Evolutionary conservation across 2,797 vertebrate species (phyloP).

Genomic region (Rhodeus uyekii): DNA sequence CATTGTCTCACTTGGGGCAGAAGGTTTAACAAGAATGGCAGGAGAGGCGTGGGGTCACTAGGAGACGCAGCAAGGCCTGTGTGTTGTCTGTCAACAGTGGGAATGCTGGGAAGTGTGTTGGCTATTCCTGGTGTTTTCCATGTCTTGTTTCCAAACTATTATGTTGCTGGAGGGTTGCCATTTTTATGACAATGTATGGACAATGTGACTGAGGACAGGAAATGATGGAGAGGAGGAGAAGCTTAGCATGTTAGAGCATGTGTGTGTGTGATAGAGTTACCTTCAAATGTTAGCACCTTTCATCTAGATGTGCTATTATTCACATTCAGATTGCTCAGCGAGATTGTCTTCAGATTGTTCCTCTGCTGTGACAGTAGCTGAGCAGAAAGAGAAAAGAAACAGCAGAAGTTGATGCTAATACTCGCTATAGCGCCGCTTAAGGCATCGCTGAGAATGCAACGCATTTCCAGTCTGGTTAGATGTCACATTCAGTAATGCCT

Average conservation of each 20-base stretch:
- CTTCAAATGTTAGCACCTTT: background rate
- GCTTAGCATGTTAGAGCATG: background rate
- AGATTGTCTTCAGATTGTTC: background rate
- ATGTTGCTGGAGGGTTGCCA: constrained; percentile 12
- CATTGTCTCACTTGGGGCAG: constrained; percentile 18
- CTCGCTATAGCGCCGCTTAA: background rate
- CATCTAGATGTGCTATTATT: background rate
- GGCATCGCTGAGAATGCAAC: background rate
- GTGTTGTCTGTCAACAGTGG: constrained; percentile 32
- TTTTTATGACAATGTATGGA: background rate
- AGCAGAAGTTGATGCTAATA: background rate
- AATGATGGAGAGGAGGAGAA: background rate
- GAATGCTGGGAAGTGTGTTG: constrained; percentile 23
- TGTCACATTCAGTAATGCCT: background rate
- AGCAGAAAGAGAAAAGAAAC: background rate
- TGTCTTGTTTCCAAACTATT: constrained; percentile 2
- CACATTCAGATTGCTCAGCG: background rate
- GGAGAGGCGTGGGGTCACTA: constrained; percentile 25
- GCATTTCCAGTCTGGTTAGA: background rate
- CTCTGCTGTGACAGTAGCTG: background rate
- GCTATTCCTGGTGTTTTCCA: constrained; percentile 28
- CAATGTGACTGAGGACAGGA: background rate
- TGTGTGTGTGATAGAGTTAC: background rate
- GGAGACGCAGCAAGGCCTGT: constrained; percentile 7
- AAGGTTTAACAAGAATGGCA: constrained; percentile 23